Conservation (phyloP, 2,888 invertebrate genomes). For the Ophion costatus region DNA sequence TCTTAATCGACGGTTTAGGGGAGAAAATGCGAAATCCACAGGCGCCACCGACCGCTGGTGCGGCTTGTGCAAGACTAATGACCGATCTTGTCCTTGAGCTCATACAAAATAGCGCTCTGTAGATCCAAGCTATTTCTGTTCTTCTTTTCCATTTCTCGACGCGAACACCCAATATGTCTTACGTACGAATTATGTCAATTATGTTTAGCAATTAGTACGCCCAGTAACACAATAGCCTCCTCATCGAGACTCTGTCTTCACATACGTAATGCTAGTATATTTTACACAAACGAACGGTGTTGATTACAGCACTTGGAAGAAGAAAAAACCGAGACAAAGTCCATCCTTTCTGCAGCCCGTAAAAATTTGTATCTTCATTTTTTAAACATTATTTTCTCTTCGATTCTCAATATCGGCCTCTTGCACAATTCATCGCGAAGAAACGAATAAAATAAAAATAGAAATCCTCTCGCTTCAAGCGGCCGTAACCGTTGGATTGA, state of each 20-base stretch:
- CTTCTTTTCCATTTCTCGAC: background rate
- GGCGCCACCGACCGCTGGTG: constrained; percentile 85
- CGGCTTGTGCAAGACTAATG: constrained; percentile 87
- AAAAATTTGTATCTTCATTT: constrained; percentile 26
- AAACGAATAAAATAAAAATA: constrained; percentile 22
- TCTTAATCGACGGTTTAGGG: constrained; percentile 67
- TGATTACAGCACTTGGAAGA: constrained; percentile 58
- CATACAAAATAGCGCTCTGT: constrained; percentile 87
- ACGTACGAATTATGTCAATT: constrained; percentile 38
- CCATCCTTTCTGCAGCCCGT: constrained; percentile 36
- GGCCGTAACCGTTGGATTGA: constrained; percentile 28
- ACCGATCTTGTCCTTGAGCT: constrained; percentile 88
- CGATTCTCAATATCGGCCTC: constrained; percentile 14
- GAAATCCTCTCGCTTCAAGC: constrained; percentile 4
- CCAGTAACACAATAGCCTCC: constrained; percentile 2
- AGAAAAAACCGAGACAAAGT: constrained; percentile 57
- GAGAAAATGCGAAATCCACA: constrained; percentile 81
- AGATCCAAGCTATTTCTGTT: constrained; percentile 66
- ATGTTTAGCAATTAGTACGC: constrained; percentile 29
- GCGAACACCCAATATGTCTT: constrained; percentile 6
- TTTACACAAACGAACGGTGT: constrained; percentile 61
- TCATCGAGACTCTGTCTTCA: constrained; percentile 24
- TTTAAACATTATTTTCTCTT: constrained; percentile 13
- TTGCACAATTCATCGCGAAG: constrained; percentile 8
- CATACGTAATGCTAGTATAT: constrained; percentile 65